phyloP scores from a whole-genome alignment of 2,888 invertebrate species.

The Apotomis capreana region DNA sequence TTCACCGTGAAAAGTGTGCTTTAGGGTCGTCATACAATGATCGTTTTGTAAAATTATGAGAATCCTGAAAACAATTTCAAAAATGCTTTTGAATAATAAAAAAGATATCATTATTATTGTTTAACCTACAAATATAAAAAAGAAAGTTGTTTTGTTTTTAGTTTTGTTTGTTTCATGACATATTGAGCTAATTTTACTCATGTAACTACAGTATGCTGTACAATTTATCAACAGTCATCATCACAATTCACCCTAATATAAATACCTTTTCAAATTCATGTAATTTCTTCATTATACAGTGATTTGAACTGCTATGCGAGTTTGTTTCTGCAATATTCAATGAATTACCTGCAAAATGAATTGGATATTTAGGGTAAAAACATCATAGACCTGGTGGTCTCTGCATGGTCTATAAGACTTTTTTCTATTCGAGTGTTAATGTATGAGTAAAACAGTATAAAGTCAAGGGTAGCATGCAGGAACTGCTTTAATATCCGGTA shows the following conservation, averaged over 20 bases:
- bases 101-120: no score
- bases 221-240: background rate
- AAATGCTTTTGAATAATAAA: no score
- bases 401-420: conserved; percentile 1
- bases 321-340: background rate
- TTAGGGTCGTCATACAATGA: no score
- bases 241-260: no score
- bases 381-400: background rate
- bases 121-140: no score
- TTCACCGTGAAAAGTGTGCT: no score
- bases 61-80: no score
- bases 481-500: conserved; percentile 82
- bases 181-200: no score
- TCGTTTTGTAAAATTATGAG: no score
- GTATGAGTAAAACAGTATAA: conserved; percentile 59
- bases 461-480: conserved; percentile 74
- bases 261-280: background rate
- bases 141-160: no score
- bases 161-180: no score
- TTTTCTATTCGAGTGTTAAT: background rate
- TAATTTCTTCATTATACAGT: background rate
- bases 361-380: background rate
- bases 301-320: background rate
- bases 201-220: no score
- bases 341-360: background rate